These are phyloP conservation scores for Ceratitis capitata DNA, from an alignment of 1,140 invertebrate species.

Conservation along the genomic window DNA sequence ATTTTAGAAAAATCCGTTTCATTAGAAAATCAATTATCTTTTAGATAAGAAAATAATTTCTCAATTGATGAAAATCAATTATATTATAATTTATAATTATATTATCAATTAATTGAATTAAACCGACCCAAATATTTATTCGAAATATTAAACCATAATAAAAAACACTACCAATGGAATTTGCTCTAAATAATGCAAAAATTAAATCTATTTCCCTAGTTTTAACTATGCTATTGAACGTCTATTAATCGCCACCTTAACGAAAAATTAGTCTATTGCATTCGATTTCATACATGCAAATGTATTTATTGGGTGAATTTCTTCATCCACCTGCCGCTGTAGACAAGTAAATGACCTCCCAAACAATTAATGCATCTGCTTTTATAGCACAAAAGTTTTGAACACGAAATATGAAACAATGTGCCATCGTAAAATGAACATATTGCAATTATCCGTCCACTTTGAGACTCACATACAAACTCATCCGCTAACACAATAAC, in stretches of 20 bases:
- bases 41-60: too few relatives aligned
- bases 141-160: too few relatives aligned
- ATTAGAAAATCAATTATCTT: too few relatives aligned
- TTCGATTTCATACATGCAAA: too few relatives aligned
- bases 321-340: not conserved
- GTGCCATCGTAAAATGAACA: not conserved
- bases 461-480: not conserved
- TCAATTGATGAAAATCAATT: too few relatives aligned
- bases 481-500: too few relatives aligned
- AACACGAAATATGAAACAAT: not conserved
- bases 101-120: too few relatives aligned
- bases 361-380: not conserved
- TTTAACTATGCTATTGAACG: not conserved
- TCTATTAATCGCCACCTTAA: slow-evolving; percentile 2
- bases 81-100: too few relatives aligned
- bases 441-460: not conserved
- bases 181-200: too few relatives aligned
- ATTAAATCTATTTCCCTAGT: not conserved
- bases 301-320: not conserved
- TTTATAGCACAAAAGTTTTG: not conserved
- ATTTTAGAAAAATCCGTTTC: too few relatives aligned
- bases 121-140: too few relatives aligned
- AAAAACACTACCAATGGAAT: too few relatives aligned
- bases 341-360: not conserved
- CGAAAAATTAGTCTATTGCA: slow-evolving; percentile 2